These are phyloP conservation scores for Talpa occidentalis DNA, from an alignment of 2,113 vertebrate genomes.

Conservation along the genomic window DNA sequence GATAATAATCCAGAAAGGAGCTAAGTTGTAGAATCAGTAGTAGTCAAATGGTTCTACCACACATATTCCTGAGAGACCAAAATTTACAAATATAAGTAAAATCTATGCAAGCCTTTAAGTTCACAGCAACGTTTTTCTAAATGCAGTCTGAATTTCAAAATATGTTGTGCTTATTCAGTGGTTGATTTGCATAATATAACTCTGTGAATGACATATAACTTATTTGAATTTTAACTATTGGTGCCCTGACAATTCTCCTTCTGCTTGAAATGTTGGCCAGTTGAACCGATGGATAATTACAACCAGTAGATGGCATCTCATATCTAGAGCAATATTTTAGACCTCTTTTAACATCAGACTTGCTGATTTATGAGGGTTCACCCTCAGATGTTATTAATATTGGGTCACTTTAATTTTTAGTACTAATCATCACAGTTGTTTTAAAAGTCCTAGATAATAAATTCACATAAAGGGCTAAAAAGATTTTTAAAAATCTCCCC, in stretches of 20 bases:
- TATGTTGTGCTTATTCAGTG: background rate
- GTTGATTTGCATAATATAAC: slow-evolving; percentile 30
- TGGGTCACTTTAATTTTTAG: slow-evolving; percentile 12
- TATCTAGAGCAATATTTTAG: slow-evolving; percentile 79
- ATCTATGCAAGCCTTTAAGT: background rate
- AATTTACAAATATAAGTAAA: slow-evolving; percentile 16
- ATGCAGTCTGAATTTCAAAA: slow-evolving; percentile 43
- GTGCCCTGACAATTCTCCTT: background rate
- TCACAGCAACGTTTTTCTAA: slow-evolving; percentile 16
- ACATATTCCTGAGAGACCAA: background rate
- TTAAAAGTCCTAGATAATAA: background rate
- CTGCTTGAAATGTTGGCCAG: slow-evolving; percentile 20
- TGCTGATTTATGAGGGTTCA: slow-evolving; percentile 11
- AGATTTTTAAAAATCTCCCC: background rate
- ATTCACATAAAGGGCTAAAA: background rate
- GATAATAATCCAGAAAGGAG: background rate
- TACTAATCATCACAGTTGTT: background rate
- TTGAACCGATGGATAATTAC: slow-evolving; percentile 64
- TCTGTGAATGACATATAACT: background rate
- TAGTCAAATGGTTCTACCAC: background rate
- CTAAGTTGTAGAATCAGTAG: background rate
- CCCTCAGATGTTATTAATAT: background rate
- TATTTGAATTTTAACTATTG: background rate
- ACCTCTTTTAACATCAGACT: slow-evolving; percentile 45
- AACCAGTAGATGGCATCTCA: slow-evolving; percentile 89